Conservation (phyloP, 2,888 invertebrate species). For the Drosophila neutralis region DNA sequence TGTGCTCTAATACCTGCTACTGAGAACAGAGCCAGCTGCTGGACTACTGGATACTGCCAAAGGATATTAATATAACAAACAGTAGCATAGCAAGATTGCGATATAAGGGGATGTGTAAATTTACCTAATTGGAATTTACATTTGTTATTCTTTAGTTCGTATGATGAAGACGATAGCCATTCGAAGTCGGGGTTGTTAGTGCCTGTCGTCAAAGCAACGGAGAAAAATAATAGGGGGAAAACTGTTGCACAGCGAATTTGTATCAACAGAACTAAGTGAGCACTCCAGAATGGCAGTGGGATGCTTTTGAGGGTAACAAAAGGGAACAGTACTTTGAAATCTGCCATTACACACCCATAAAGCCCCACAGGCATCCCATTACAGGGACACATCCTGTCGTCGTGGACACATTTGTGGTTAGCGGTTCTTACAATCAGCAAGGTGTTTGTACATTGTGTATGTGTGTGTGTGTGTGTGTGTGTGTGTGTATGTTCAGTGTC, state of each 20-base stretch:
- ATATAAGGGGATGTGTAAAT: not conserved
- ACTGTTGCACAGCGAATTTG: slow-evolving; percentile 42
- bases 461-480: slow-evolving; percentile 4
- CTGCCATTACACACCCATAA: not conserved
- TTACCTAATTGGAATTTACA: not conserved
- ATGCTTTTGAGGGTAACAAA: not conserved
- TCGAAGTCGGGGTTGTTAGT: not conserved
- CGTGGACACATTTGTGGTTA: slow-evolving; percentile 32
- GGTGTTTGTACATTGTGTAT: slow-evolving; percentile 23
- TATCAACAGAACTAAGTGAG: slow-evolving; percentile 33
- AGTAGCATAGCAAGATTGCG: not conserved
- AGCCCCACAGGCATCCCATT: slow-evolving; percentile 1
- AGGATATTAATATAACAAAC: not conserved
- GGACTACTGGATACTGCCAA: not conserved
- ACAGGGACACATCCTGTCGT: not conserved
- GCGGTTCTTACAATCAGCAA: slow-evolving; percentile 46
- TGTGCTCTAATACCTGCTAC: not conserved
- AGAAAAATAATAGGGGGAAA: slow-evolving; percentile 18
- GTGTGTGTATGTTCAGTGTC: slow-evolving; percentile 15
- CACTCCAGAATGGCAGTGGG: not conserved
- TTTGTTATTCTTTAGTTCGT: not conserved
- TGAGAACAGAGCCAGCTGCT: not conserved
- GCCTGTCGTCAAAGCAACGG: slow-evolving; percentile 29
- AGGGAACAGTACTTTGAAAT: slow-evolving; percentile 23
- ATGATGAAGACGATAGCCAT: not conserved